Evolutionary conservation across 1,140 invertebrate species (phyloP).

Genomic region (Heterodera schachtii): DNA sequence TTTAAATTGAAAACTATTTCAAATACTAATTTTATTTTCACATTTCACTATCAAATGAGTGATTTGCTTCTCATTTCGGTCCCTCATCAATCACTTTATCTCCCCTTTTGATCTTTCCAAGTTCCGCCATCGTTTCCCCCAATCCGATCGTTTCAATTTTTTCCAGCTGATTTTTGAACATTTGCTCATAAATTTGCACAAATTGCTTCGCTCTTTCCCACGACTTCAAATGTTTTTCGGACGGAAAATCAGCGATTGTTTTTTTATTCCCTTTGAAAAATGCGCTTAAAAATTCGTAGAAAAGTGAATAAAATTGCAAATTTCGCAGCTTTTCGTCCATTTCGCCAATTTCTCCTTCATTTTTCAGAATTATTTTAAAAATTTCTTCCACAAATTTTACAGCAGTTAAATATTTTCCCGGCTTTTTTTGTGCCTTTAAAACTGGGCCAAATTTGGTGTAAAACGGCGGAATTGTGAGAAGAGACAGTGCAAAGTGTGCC

Average conservation of each 20-base stretch:
- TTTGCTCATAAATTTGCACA: background rate
- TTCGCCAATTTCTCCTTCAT: background rate
- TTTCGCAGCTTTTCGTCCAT: background rate
- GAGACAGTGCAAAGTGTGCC: background rate
- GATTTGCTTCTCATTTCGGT: too few species aligned
- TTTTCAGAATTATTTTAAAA: background rate
- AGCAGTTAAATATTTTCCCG: background rate
- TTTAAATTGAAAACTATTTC: too few species aligned
- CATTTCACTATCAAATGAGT: too few species aligned
- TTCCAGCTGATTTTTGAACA: background rate
- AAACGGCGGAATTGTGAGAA: background rate
- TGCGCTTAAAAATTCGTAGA: background rate
- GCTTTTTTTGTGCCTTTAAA: background rate
- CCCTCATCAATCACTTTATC: background rate
- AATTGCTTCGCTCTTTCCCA: background rate
- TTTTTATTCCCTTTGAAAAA: background rate
- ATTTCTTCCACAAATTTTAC: background rate
- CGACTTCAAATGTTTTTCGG: background rate
- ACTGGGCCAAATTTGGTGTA: background rate
- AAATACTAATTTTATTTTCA: too few species aligned
- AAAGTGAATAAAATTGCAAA: slow-evolving; percentile 1
- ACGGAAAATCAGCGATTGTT: background rate
- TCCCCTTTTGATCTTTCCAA: background rate
- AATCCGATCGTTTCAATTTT: background rate
- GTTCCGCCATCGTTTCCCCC: background rate